These are phyloP conservation scores for Megaleporinus macrocephalus DNA, from an alignment of 2,113 vertebrate genomes.

Conservation along the genomic window DNA sequence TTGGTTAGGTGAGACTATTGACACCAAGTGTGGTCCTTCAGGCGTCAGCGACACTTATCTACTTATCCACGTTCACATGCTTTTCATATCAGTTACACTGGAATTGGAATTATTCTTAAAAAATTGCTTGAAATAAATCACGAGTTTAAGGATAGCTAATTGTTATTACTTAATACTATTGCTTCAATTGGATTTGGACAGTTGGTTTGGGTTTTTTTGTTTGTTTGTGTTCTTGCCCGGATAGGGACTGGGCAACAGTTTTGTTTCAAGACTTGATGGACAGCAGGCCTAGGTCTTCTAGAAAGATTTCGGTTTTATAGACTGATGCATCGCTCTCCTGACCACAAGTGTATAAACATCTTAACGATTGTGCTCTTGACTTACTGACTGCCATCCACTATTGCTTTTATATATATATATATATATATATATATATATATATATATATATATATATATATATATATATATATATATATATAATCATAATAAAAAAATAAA, in stretches of 20 bases:
- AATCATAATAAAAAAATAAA: slow-evolving; percentile 19
- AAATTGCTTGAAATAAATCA: slow-evolving; percentile 29
- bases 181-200: slow-evolving; percentile 18
- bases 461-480: too few species aligned
- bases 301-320: slow-evolving; percentile 57
- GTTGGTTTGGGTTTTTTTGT: background rate
- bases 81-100: background rate
- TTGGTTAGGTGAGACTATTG: slow-evolving; percentile 1
- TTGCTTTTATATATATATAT: slow-evolving; percentile 80
- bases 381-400: slow-evolving; percentile 81
- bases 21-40: background rate
- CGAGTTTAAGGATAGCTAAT: slow-evolving; percentile 35
- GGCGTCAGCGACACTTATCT: background rate
- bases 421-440: too few species aligned
- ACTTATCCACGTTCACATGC: background rate
- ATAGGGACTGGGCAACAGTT: slow-evolving; percentile 34
- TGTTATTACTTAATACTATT: slow-evolving; percentile 38
- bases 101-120: background rate
- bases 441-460: too few species aligned
- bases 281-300: slow-evolving; percentile 55
- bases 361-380: slow-evolving; percentile 90
- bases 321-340: slow-evolving; percentile 80
- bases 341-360: slow-evolving; percentile 71
- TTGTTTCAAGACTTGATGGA: slow-evolving; percentile 45
- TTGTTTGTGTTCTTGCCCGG: background rate